These are phyloP conservation scores for Caenorhabditis panamensis DNA, from an alignment of 2,888 invertebrate genomes.

Conservation along the genomic window DNA sequence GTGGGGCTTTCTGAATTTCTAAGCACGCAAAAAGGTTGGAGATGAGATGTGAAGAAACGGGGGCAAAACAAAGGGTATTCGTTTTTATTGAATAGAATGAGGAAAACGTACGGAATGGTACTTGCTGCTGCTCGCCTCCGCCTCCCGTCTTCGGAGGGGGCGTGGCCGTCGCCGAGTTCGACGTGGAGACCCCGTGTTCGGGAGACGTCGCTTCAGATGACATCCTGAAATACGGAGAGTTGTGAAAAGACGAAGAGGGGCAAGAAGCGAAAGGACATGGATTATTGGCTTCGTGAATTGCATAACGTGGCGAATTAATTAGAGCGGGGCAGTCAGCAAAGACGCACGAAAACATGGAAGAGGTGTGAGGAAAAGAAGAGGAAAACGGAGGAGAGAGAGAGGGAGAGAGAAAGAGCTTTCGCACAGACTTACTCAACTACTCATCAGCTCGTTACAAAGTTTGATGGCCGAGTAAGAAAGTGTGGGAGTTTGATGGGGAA, in stretches of 20 bases:
- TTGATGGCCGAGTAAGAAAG: conserved; percentile 1
- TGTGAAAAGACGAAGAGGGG: background rate
- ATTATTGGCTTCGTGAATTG: conserved; percentile 44
- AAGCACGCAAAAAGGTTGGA: conserved; percentile 3
- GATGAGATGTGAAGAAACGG: background rate
- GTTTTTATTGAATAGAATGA: too few species aligned
- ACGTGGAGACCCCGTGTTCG: conserved; percentile 42
- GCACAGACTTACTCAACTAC: conserved; percentile 11
- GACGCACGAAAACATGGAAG: conserved; percentile 5
- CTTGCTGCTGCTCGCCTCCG: conserved; percentile 52
- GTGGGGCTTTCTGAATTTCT: conserved; percentile 10
- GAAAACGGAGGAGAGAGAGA: background rate
- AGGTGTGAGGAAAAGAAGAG: conserved; percentile 12
- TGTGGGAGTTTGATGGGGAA: conserved; percentile 5
- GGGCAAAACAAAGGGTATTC: background rate
- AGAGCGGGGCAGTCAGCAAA: conserved; percentile 12
- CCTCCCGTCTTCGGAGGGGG: conserved; percentile 24
- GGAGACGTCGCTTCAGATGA: conserved; percentile 54
- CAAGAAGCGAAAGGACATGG: conserved; percentile 31
- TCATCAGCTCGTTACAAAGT: conserved; percentile 2
- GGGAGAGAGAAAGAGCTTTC: background rate
- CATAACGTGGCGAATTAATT: conserved; percentile 43
- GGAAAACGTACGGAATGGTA: conserved; percentile 44
- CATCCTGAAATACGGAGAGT: conserved; percentile 31
- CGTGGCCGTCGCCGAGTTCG: conserved; percentile 34